Base-by-base conservation (phyloP, 2,888 invertebrate species). In the Dione juno region DNA sequence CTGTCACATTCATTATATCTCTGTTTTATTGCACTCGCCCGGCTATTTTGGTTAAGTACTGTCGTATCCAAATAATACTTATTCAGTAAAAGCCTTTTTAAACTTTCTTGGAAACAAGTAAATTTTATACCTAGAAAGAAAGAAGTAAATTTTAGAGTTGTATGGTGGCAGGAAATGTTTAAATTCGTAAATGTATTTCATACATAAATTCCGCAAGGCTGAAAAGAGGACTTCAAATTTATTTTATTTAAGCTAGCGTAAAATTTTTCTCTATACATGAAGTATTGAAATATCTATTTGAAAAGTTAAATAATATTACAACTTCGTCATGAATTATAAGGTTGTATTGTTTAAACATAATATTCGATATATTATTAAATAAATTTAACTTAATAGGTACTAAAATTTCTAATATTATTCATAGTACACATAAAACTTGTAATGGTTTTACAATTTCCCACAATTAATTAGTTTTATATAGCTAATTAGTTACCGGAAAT, bases 1-100 rank as follows among this genome's bases (percentile, higher is more conserved):
- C 21, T 70, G 68, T 70, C 66, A 66, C 67, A 69, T 64, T 72
- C 64, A 68, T 74, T 66, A 65, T 72, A 59, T 70, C 52, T 72
- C 54, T 67, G 50, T 66, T 63, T 70, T 67, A 70, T 65, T 72
- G 58, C 67, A 67, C 67, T 71, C 52, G 67, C 53, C 45, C 67
- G 54, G 54, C 48, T 71, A 52, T 71, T 58, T 70, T 43, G n/a
- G 66, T 72, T 67, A 14, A 37, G 66, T 71, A 66, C 59, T 64
- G 53, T 74, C 66, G 66, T 8, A 19, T 43, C 16, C 54, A 61
- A 14, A 45, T 43, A n/a, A 45, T n/a, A n/a, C n/a, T 43, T 45
- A 45, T 14, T 28, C 16, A 10, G n/a, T 37, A 16, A 16, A 37
- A 16, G 35, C 11, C 10, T 11, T 57, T 57, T 37, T 16, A 6